A percentile compares a stretch with the other conserved stretches of the same genome.
phyloP scores from a whole-genome alignment of 1,140 invertebrate species.

The Nasonia vitripennis region DNA sequence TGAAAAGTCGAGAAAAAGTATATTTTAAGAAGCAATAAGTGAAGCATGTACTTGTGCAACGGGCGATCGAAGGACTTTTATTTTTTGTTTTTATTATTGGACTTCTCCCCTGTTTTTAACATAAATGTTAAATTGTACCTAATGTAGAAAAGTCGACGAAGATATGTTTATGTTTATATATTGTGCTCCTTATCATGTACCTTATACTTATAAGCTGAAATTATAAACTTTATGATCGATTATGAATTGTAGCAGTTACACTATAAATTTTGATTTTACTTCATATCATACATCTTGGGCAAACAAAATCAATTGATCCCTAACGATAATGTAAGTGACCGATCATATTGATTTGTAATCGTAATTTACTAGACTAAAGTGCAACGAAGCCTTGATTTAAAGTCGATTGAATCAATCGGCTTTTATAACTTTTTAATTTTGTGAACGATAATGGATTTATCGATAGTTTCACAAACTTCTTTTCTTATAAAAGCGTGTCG shows the following conservation, averaged over 20 bases:
- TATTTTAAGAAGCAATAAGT: conserved; percentile 49
- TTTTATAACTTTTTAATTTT: conserved; percentile 20
- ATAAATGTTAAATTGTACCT: background rate
- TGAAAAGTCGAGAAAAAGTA: conserved; percentile 4
- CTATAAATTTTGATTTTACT: background rate
- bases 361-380: conserved; percentile 13
- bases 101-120: conserved; percentile 14
- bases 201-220: conserved; percentile 5
- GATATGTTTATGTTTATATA: conserved; percentile 30
- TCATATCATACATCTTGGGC: conserved; percentile 4
- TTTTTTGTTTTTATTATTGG: conserved; percentile 29
- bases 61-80: conserved; percentile 12
- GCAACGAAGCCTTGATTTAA: background rate
- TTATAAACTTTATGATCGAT: conserved; percentile 7
- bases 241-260: background rate
- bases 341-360: conserved; percentile 37
- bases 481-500: conserved; percentile 18
- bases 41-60: conserved; percentile 22
- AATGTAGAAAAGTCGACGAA: conserved; percentile 24
- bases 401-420: conserved; percentile 30
- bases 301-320: conserved; percentile 17
- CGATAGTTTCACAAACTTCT: background rate
- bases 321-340: background rate
- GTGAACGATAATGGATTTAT: conserved; percentile 2
- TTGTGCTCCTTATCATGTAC: background rate